phyloP scores from a whole-genome alignment of 30 jellyfish, hydroid and myxozoan species.

The Rhopilema esculentum region DNA sequence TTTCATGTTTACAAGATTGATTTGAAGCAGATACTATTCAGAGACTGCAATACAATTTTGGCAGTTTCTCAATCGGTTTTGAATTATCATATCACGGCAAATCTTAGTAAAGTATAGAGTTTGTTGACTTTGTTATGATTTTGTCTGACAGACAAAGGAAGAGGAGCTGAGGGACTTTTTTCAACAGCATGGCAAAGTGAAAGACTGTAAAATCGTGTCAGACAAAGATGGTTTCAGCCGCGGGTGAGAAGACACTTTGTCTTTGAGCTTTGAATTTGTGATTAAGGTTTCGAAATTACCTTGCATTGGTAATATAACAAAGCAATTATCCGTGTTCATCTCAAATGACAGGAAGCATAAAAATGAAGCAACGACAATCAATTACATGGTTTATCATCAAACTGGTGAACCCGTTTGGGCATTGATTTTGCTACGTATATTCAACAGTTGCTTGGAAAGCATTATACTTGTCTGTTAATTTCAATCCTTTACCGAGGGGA shows the following conservation, averaged over 20 bases:
- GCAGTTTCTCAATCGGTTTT: too few species aligned
- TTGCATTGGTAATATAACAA: neutral
- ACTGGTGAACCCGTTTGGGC: neutral
- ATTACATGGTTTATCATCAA: neutral
- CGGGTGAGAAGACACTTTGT: slow-evolving; percentile 74
- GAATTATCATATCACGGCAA: too few species aligned
- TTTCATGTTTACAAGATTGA: neutral
- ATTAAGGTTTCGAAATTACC: neutral
- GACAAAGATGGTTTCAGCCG: slow-evolving; percentile 98
- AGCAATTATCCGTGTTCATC: neutral
- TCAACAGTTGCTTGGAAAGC: too few species aligned
- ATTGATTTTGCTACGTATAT: neutral
- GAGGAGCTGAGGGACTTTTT: slow-evolving; percentile 89
- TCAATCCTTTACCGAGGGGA: neutral
- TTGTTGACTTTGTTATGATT: neutral
- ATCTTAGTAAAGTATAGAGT: too few species aligned
- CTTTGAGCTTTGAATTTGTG: neutral
- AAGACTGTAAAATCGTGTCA: slow-evolving; percentile 93
- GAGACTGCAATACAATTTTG: too few species aligned
- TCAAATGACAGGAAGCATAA: neutral
- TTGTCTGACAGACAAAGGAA: slow-evolving; percentile 78
- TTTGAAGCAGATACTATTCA: too few species aligned
- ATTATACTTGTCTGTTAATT: neutral
- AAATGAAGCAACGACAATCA: neutral
- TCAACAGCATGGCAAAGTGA: slow-evolving; percentile 90